Conservation (phyloP, 53 echinoderm and acorn worm genomes). For the Luidia sarsii region DNA sequence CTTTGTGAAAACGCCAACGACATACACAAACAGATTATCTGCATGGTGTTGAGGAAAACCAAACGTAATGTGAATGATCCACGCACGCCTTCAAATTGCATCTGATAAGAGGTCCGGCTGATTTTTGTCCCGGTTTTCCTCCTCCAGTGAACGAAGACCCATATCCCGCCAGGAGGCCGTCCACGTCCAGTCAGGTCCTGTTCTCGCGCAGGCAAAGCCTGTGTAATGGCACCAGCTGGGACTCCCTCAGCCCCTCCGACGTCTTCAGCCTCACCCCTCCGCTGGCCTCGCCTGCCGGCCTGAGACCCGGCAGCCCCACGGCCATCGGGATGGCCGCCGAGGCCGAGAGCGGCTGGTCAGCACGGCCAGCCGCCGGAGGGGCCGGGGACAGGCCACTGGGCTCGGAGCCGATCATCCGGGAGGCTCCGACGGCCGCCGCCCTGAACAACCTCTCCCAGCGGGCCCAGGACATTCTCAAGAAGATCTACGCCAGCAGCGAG, state of each 20-base stretch:
- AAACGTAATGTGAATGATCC: background rate
- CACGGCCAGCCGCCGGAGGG: no score
- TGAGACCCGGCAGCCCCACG: background rate
- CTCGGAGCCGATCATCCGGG: conserved; percentile 13
- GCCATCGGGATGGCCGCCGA: conserved; percentile 28
- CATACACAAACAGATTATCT: no score
- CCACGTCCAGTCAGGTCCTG: conserved; percentile 16
- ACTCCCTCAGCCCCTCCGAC: conserved; percentile 23
- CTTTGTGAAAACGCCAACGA: no score
- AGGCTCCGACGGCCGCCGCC: conserved; percentile 70
- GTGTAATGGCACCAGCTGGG: conserved; percentile 19
- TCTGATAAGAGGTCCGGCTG: background rate
- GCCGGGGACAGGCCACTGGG: background rate
- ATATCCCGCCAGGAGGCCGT: conserved; percentile 13
- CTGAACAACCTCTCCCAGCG: conserved; percentile 80
- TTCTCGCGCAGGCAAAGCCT: conserved; percentile 32
- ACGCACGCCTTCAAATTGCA: background rate
- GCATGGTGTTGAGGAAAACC: no score
- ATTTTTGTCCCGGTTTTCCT: background rate
- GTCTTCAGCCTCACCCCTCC: background rate
- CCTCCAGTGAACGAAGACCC: conserved; percentile 19
- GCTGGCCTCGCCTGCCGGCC: conserved; percentile 1
- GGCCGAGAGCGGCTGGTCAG: background rate
- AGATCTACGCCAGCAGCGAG: conserved; percentile 68
- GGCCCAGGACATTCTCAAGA: conserved; percentile 90